Evolutionary conservation across 2,888 invertebrate genomes (phyloP).

Genomic region (Harpalus rufipes): DNA sequence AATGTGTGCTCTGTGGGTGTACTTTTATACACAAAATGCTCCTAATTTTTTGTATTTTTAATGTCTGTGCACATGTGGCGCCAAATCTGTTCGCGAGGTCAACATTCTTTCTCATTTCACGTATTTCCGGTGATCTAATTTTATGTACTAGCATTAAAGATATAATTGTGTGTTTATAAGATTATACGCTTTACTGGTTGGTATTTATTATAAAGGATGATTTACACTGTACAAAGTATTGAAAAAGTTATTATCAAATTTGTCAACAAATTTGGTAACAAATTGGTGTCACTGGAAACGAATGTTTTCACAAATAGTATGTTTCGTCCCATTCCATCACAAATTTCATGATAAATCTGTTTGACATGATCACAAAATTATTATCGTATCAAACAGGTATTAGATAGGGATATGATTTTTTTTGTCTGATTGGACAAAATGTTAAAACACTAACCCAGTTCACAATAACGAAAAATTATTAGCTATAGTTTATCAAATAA

Average conservation of each 20-base stretch:
- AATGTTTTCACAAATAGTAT: background rate
- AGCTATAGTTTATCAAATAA: too few species aligned
- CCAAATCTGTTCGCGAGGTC: slow-evolving; percentile 36
- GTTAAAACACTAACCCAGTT: too few species aligned
- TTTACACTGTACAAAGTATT: background rate
- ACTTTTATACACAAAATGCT: slow-evolving; percentile 22
- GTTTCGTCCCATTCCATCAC: background rate
- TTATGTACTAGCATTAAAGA: slow-evolving; percentile 15
- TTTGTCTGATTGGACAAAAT: too few species aligned
- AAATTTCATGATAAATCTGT: background rate
- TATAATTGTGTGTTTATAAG: slow-evolving; percentile 9
- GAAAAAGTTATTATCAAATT: background rate
- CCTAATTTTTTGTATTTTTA: slow-evolving; percentile 27
- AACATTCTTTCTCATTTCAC: slow-evolving; percentile 46
- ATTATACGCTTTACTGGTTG: background rate
- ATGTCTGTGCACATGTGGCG: slow-evolving; percentile 38
- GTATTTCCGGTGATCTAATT: slow-evolving; percentile 53
- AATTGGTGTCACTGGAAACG: too few species aligned
- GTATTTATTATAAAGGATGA: background rate
- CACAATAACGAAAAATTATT: too few species aligned
- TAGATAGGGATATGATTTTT: too few species aligned
- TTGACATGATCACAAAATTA: too few species aligned
- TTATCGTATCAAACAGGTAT: too few species aligned
- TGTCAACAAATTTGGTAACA: too few species aligned
- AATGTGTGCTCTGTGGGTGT: slow-evolving; percentile 8